Conservation (phyloP, 2,888 invertebrate genomes). For the Cephus sareptanus region DNA sequence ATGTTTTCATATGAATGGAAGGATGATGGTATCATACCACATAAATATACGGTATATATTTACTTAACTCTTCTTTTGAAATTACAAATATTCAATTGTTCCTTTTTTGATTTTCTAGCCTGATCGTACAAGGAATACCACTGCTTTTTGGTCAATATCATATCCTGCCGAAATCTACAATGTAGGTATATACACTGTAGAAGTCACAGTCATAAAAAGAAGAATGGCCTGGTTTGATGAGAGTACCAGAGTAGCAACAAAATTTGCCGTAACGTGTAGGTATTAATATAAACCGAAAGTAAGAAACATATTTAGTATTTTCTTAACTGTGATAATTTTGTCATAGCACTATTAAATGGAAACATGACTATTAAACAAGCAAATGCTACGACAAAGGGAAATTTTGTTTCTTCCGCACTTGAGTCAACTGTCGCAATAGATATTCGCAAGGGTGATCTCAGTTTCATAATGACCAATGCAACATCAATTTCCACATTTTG, state of each 20-base stretch:
- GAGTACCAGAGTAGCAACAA: not conserved
- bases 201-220: constrained; percentile 67
- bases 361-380: constrained; percentile 74
- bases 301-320: constrained; percentile 7
- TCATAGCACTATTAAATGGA: constrained; percentile 77
- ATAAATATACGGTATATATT: constrained; percentile 66
- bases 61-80: not conserved
- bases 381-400: constrained; percentile 68
- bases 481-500: constrained; percentile 76
- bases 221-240: not conserved
- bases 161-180: constrained; percentile 70
- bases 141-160: constrained; percentile 73
- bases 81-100: constrained; percentile 16
- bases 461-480: constrained; percentile 70
- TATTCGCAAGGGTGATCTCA: constrained; percentile 72
- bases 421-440: constrained; percentile 62
- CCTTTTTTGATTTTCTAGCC: constrained; percentile 48
- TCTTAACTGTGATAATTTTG: constrained; percentile 13
- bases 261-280: constrained; percentile 66
- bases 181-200: constrained; percentile 72
- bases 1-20: constrained; percentile 71
- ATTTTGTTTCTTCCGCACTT: constrained; percentile 75
- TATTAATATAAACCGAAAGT: constrained; percentile 7
- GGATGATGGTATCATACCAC: constrained; percentile 71
- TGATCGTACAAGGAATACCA: constrained; percentile 65